Evolutionary conservation across 1,140 invertebrate genomes (phyloP).

Genomic region (Drosophila carrolli): DNA sequence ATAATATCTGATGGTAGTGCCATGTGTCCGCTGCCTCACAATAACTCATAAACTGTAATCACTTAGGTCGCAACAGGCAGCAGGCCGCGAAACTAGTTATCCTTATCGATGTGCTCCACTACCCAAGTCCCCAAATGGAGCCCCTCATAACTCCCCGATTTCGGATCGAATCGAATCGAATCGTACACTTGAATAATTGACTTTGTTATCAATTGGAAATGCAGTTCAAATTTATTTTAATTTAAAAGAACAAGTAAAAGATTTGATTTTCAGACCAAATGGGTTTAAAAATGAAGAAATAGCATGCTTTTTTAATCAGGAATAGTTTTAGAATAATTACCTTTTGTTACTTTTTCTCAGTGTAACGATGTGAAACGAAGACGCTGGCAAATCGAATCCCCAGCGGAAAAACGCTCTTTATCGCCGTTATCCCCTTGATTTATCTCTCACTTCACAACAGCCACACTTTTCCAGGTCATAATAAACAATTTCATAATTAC

Average conservation of each 20-base stretch:
- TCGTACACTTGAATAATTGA: too few relatives aligned
- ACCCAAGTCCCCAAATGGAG: constrained; percentile 7
- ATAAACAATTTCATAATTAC: constrained; percentile 77
- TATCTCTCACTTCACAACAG: constrained; percentile 67
- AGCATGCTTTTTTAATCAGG: too few relatives aligned
- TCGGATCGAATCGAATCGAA: constrained; percentile 20
- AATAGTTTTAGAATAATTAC: too few relatives aligned
- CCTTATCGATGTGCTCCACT: constrained; percentile 50
- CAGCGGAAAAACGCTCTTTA: constrained; percentile 58
- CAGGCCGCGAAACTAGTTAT: constrained; percentile 66
- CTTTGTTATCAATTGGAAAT: too few relatives aligned
- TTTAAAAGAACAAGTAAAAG: too few relatives aligned
- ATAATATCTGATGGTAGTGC: constrained; percentile 68
- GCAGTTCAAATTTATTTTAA: too few relatives aligned
- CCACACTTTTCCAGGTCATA: constrained; percentile 50
- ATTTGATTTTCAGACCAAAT: background rate
- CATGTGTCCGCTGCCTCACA: constrained; percentile 32
- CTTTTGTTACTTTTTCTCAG: background rate
- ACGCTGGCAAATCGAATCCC: constrained; percentile 26
- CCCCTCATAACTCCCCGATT: constrained; percentile 9
- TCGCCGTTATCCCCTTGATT: constrained; percentile 77
- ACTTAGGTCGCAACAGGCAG: constrained; percentile 52
- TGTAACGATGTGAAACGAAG: constrained; percentile 18
- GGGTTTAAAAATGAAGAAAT: too few relatives aligned
- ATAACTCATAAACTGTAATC: constrained; percentile 80